phyloP scores from a whole-genome alignment of 92 coral and sea anemone genomes.

The Porites divaricata region DNA sequence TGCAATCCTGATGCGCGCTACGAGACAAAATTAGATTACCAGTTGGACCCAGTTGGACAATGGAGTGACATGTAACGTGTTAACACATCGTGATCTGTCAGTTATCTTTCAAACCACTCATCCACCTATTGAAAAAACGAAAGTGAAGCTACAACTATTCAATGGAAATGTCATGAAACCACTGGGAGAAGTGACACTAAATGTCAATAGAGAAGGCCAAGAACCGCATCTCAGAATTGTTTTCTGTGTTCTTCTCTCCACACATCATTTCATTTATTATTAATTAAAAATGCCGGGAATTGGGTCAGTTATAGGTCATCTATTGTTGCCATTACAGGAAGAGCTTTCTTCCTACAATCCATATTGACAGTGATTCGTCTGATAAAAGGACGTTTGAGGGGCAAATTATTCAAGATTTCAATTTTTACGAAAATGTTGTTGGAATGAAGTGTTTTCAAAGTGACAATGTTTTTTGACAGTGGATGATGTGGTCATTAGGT shows the following conservation, averaged over 20 bases:
- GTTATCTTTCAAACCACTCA: slow-evolving; percentile 26
- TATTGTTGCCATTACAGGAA: no score
- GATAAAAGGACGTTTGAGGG: no score
- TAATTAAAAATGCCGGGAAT: no score
- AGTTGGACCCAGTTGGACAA: slow-evolving; percentile 37
- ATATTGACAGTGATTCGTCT: no score
- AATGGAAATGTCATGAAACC: slow-evolving; percentile 50
- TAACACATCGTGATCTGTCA: slow-evolving; percentile 31
- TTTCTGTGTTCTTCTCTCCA: no score
- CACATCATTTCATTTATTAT: no score
- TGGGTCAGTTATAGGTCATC: no score
- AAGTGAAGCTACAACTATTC: slow-evolving; percentile 39
- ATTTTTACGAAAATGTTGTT: not conserved
- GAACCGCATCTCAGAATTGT: not conserved
- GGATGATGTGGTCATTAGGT: not conserved
- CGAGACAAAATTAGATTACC: slow-evolving; percentile 36
- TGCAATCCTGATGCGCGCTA: not conserved
- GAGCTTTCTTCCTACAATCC: no score
- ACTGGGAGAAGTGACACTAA: slow-evolving; percentile 41
- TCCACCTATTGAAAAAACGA: slow-evolving; percentile 41
- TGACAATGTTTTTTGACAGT: not conserved
- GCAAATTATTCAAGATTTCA: no score
- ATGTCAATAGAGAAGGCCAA: slow-evolving; percentile 6
- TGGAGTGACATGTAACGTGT: slow-evolving; percentile 45
- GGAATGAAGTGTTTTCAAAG: not conserved